Conservation (phyloP, 2,113 vertebrate species). For the Menidia beryllina region DNA sequence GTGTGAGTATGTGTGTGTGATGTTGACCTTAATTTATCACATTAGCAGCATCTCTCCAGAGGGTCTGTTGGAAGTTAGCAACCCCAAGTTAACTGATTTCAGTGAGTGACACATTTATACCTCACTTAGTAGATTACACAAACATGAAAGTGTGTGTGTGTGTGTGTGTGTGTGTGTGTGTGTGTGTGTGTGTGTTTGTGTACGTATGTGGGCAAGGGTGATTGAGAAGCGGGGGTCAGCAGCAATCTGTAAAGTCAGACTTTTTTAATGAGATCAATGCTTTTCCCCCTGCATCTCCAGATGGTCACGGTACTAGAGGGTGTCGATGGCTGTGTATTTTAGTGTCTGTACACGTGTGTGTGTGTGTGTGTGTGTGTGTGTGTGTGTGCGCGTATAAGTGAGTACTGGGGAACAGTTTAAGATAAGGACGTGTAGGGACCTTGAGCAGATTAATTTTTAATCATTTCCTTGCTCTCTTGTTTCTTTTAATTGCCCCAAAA, state of each 20-base stretch:
- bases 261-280: conserved; percentile 72
- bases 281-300: conserved; percentile 51
- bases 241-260: conserved; percentile 49
- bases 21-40: conserved; percentile 64
- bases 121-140: conserved; percentile 62
- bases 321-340: conserved; percentile 6
- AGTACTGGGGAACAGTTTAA: conserved; percentile 4
- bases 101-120: conserved; percentile 61
- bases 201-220: not conserved
- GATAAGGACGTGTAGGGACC: conserved; percentile 38
- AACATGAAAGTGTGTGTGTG: conserved; percentile 19
- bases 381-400: not conserved
- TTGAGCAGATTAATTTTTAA: conserved; percentile 74
- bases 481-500: conserved; percentile 70
- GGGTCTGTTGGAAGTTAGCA: conserved; percentile 57
- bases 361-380: no score
- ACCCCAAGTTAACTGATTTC: conserved; percentile 69
- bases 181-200: conserved; percentile 10
- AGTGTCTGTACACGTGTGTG: not conserved
- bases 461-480: conserved; percentile 72
- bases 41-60: conserved; percentile 53
- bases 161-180: conserved; percentile 9
- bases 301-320: conserved; percentile 35
- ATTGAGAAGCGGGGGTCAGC: not conserved
- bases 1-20: not conserved